These are phyloP conservation scores for Pterobdella sp. DNA, from an alignment of 2,888 invertebrate species.

Conservation along the genomic window DNA sequence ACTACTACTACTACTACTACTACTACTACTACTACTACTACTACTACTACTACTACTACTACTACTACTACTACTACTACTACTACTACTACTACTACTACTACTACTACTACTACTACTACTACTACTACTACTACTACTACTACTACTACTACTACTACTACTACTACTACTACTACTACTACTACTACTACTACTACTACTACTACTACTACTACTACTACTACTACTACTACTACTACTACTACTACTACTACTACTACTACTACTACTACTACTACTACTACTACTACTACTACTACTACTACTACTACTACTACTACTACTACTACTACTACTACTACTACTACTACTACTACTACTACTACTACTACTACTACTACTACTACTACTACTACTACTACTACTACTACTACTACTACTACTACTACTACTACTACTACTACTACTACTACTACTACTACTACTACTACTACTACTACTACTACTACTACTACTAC, in stretches of 20 bases:
- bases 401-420: slow-evolving; percentile 22
- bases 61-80: slow-evolving; percentile 15
- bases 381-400: slow-evolving; percentile 16
- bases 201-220: slow-evolving; percentile 11
- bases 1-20: slow-evolving; percentile 16
- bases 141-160: slow-evolving; percentile 5
- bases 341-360: slow-evolving; percentile 11
- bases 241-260: slow-evolving; percentile 11
- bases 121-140: slow-evolving; percentile 16
- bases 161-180: slow-evolving; percentile 11
- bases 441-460: slow-evolving; percentile 16
- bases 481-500: slow-evolving; percentile 15
- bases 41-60: slow-evolving; percentile 16
- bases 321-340: slow-evolving; percentile 11
- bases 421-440: slow-evolving; percentile 13
- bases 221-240: slow-evolving; percentile 11
- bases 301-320: slow-evolving; percentile 11
- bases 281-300: slow-evolving; percentile 7
- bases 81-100: slow-evolving; percentile 18
- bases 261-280: slow-evolving; percentile 11
- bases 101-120: slow-evolving; percentile 19
- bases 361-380: slow-evolving; percentile 15
- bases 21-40: slow-evolving; percentile 17
- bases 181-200: slow-evolving; percentile 11
- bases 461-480: slow-evolving; percentile 16